These are phyloP conservation scores for Ceryle rudis DNA, from an alignment of 2,797 vertebrate genomes.

Conservation along the genomic window DNA sequence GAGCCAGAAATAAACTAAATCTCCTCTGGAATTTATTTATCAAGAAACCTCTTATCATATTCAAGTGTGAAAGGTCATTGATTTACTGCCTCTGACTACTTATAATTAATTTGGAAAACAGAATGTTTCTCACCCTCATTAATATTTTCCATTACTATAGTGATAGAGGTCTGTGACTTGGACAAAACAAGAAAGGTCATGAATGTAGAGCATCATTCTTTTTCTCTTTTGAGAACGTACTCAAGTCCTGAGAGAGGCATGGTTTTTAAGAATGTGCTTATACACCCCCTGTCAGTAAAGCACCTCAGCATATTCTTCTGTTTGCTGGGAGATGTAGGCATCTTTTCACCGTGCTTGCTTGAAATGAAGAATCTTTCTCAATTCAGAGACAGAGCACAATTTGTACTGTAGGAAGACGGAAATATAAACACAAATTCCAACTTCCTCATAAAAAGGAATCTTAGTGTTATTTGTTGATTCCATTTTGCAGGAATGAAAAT, in stretches of 20 bases:
- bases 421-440: not conserved
- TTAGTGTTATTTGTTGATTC: not conserved
- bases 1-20: conserved; percentile 38
- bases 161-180: not conserved
- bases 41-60: conserved; percentile 4
- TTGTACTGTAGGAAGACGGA: not conserved
- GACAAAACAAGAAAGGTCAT: not conserved
- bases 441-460: not conserved
- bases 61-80: conserved; percentile 6
- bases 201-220: not conserved
- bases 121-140: conserved; percentile 15
- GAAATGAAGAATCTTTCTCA: not conserved
- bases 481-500: not conserved
- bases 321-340: not conserved
- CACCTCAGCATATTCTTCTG: not conserved
- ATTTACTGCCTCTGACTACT: conserved; percentile 19
- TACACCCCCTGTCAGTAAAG: not conserved
- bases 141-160: conserved; percentile 9
- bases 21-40: not conserved
- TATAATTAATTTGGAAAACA: conserved; percentile 40
- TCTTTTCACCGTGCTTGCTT: not conserved
- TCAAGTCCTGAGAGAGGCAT: not conserved
- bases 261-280: not conserved
- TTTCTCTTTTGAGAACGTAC: not conserved
- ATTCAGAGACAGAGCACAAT: not conserved